Conservation (phyloP, 2,113 vertebrate genomes). For the Brevimyrus niger region DNA sequence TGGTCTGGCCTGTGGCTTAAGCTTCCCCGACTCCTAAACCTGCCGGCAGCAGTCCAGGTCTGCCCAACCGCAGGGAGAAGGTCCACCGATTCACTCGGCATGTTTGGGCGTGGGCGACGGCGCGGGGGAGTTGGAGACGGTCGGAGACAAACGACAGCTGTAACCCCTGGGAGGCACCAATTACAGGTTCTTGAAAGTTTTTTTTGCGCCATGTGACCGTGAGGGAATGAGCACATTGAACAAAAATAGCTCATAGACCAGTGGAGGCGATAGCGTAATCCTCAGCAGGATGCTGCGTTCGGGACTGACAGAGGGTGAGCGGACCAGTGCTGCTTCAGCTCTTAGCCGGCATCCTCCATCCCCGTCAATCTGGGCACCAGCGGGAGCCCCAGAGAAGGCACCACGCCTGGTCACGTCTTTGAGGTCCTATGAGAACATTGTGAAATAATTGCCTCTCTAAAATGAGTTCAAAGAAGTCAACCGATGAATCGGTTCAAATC, state of each 20-base stretch:
- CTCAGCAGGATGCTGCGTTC: constrained; percentile 20
- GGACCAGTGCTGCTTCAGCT: not conserved
- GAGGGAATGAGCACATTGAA: constrained; percentile 16
- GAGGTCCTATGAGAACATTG: not conserved
- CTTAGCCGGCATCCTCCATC: not conserved
- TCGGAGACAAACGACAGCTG: constrained; percentile 28
- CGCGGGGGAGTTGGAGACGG: constrained; percentile 32
- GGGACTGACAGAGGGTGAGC: not conserved
- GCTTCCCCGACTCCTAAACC: constrained; percentile 33
- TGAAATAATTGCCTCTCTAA: not conserved
- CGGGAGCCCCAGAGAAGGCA: not conserved
- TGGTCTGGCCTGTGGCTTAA: constrained; percentile 41
- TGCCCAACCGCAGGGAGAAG: constrained; percentile 13
- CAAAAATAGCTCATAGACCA: not conserved
- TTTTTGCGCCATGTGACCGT: not conserved
- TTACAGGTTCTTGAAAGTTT: constrained; percentile 51
- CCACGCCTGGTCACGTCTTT: not conserved
- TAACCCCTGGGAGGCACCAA: constrained; percentile 54
- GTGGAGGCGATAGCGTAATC: not conserved
- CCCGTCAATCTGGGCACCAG: not conserved
- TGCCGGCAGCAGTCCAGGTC: constrained; percentile 53
- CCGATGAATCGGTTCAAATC: constrained; percentile 5
- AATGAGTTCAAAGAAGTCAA: not conserved
- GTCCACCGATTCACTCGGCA: constrained; percentile 48
- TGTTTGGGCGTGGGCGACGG: constrained; percentile 34